Base-by-base conservation (phyloP, 2,797 vertebrate genomes). In the Chloroceryle amazona region DNA sequence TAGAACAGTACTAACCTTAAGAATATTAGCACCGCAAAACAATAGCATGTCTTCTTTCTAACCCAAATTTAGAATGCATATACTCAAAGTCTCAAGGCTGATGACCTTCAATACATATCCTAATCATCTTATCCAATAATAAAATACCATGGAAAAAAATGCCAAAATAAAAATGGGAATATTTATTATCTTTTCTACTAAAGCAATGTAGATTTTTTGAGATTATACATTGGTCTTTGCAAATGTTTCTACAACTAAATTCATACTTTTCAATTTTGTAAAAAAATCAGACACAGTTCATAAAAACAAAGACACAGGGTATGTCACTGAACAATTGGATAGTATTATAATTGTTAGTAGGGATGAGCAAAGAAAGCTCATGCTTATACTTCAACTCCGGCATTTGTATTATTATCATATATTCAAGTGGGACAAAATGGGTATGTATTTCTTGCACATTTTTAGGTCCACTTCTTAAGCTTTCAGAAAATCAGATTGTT, bases 121-220 rank as follows among this genome's bases (percentile, higher is more conserved):
- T 52, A 76, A 54, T 55, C 11, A 83, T 14, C 76, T 60, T 52
- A 93, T 39, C 58, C 60, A 66, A 28, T 46, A 96, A 97, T 51
- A 95, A 96, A 86, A 96, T 87, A 97, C 84, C 74, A 97, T 90
- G 82, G 92, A 92, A 97, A 75, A 97, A 95, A 81, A 51, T 97
- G 96, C 89, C 96, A 98, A 98, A 98, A 98, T 98, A 98, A 98
- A 98, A 97, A 93, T 82, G 87, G 94, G 94, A 97, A 95, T 97
- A 94, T 97, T 98, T 98, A 98, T 97, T 98, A 93, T 95, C 71
- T 96, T 94, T 94, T 96, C 95, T 97, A 96, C 91, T 90, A 92
- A 97, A 98, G 97, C 91, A 97, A 94, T 94, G 92, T 92, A 90
- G 91, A 94, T 94, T 73, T 97, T 86, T 94, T 74, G 81, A 94